Evolutionary conservation across 2,888 invertebrate species (phyloP).

Genomic region (Agonopterix arenella): DNA sequence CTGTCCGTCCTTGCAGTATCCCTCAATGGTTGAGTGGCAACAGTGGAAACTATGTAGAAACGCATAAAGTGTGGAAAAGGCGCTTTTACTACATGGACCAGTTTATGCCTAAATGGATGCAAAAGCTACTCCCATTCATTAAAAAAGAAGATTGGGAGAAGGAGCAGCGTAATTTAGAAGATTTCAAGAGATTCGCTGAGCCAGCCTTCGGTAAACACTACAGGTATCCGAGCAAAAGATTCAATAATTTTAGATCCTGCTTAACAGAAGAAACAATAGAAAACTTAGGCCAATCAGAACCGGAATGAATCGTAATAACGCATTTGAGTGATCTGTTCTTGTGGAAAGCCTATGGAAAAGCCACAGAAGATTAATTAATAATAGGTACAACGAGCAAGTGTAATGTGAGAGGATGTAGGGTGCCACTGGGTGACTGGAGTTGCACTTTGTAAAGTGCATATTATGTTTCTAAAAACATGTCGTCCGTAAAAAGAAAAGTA

Average conservation of each 20-base stretch:
- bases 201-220: conserved; percentile 47
- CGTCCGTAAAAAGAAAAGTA: too few relatives aligned
- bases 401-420: too few relatives aligned
- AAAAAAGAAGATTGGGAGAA: conserved; percentile 38
- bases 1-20: conserved; percentile 25
- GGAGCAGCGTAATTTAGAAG: conserved; percentile 33
- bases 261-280: conserved; percentile 29
- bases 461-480: too few relatives aligned
- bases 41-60: conserved; percentile 34
- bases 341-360: too few relatives aligned
- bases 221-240: conserved; percentile 29
- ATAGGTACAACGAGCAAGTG: too few relatives aligned
- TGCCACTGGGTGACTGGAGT: too few relatives aligned
- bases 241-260: conserved; percentile 29
- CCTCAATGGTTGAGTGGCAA: conserved; percentile 45
- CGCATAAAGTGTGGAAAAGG: conserved; percentile 42
- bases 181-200: conserved; percentile 40
- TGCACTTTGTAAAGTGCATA: too few relatives aligned
- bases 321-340: too few relatives aligned
- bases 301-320: too few relatives aligned
- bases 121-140: conserved; percentile 32
- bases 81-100: conserved; percentile 49
- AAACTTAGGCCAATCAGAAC: conserved; percentile 16
- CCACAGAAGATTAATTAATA: too few relatives aligned
- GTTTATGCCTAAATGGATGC: conserved; percentile 44